phyloP scores from a whole-genome alignment of 2,797 vertebrate genomes.

The Psittacula derbiana region DNA sequence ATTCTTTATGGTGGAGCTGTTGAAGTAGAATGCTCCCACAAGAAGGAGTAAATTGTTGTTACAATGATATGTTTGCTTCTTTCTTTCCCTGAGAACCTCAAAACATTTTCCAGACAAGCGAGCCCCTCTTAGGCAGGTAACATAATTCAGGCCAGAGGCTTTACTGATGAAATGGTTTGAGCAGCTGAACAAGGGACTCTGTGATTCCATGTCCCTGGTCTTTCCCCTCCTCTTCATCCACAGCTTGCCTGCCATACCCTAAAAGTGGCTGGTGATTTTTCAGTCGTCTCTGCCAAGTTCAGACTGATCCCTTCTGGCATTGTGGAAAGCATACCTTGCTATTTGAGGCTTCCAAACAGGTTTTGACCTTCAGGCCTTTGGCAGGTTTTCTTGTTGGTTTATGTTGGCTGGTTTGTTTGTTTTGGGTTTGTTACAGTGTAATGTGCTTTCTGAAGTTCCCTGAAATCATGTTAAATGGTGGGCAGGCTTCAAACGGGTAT shows the following conservation, averaged over 20 bases:
- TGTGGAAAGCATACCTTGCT: neutral
- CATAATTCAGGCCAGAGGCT: neutral
- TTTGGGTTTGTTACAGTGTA: neutral
- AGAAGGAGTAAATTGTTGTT: neutral
- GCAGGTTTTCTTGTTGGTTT: neutral
- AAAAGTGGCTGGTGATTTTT: neutral
- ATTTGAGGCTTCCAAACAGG: neutral
- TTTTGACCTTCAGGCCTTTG: neutral
- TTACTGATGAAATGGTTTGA: neutral
- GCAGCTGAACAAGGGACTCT: neutral
- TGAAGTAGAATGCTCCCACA: neutral
- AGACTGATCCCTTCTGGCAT: neutral
- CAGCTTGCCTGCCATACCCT: neutral
- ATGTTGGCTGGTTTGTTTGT: neutral
- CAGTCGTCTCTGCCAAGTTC: neutral
- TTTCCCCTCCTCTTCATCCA: neutral
- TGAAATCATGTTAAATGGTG: neutral
- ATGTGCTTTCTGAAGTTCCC: neutral
- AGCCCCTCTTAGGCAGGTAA: neutral
- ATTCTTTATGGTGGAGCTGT: neutral
- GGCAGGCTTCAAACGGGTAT: neutral
- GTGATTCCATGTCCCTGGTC: neutral
- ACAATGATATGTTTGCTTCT: rapidly evolving
- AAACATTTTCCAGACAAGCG: neutral
- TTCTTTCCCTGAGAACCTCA: neutral